These are phyloP conservation scores for Zele albiditarsus DNA, from an alignment of 2,888 invertebrate genomes.

Conservation along the genomic window DNA sequence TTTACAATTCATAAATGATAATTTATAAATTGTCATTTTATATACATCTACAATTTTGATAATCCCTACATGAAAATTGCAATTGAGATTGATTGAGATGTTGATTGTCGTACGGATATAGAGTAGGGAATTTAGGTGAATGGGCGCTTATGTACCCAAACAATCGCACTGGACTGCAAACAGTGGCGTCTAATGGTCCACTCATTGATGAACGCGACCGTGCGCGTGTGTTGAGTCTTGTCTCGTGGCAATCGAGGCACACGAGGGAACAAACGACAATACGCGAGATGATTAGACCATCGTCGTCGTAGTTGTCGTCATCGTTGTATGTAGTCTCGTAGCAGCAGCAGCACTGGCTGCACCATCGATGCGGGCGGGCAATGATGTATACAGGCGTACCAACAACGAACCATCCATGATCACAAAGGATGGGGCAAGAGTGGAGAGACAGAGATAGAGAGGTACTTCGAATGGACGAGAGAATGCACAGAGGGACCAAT, in stretches of 20 bases:
- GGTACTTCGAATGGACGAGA: constrained; percentile 36
- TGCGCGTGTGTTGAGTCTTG: constrained; percentile 20
- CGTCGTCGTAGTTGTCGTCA: constrained; percentile 45
- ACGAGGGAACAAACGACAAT: constrained; percentile 56
- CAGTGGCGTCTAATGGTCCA: constrained; percentile 62
- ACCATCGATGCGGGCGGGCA: constrained; percentile 33
- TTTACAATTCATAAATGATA: too few species aligned
- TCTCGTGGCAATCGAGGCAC: constrained; percentile 35
- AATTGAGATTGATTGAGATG: background rate
- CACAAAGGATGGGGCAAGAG: constrained; percentile 12
- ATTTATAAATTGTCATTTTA: too few species aligned
- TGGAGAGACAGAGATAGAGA: constrained; percentile 6
- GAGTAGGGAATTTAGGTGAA: constrained; percentile 19
- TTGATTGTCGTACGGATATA: constrained; percentile 2
- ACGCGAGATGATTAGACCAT: constrained; percentile 62
- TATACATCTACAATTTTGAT: background rate
- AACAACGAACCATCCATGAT: background rate
- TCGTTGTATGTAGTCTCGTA: constrained; percentile 15
- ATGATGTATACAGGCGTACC: constrained; percentile 39
- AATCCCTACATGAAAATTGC: background rate
- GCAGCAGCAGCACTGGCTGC: constrained; percentile 23
- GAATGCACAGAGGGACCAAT: constrained; percentile 55
- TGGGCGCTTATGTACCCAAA: constrained; percentile 34
- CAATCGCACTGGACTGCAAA: constrained; percentile 51
- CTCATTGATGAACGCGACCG: constrained; percentile 55